Evolutionary conservation across 37 sponge, comb jelly and placozoan genomes (phyloP).

Genomic region (Ianthella basta): DNA sequence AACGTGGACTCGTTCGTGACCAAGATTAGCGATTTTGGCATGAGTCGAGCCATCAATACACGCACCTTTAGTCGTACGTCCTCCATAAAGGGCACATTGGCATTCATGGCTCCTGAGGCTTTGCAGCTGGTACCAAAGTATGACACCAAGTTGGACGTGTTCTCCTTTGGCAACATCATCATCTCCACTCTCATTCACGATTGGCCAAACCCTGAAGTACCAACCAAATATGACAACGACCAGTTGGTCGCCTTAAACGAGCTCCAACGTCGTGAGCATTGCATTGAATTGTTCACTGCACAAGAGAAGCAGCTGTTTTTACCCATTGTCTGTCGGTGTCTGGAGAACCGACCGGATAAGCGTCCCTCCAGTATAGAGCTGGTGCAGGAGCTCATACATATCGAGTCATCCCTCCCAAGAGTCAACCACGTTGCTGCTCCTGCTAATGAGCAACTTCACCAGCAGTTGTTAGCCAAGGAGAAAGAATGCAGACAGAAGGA

Average conservation of each 20-base stretch:
- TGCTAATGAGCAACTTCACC: no score
- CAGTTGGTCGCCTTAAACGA: neutral
- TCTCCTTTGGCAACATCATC: neutral
- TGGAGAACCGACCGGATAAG: neutral
- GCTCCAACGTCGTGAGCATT: neutral
- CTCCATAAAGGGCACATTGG: neutral
- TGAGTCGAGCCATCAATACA: neutral
- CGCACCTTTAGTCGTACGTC: neutral
- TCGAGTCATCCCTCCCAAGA: no score
- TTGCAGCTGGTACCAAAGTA: neutral
- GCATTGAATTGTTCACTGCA: neutral
- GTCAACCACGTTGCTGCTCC: no score
- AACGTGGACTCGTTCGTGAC: neutral
- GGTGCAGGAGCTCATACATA: no score
- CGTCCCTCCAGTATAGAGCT: no score
- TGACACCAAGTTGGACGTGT: neutral
- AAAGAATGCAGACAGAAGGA: no score
- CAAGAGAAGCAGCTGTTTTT: neutral
- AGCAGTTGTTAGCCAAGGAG: no score
- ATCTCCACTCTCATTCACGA: neutral
- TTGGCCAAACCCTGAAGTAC: neutral
- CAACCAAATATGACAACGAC: neutral
- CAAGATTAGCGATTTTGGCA: slow-evolving; percentile 13
- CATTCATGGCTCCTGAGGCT: slow-evolving; percentile 21
- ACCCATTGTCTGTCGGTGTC: neutral